These are phyloP conservation scores for Aplocera efformata DNA, from an alignment of 2,888 invertebrate genomes.

Conservation along the genomic window DNA sequence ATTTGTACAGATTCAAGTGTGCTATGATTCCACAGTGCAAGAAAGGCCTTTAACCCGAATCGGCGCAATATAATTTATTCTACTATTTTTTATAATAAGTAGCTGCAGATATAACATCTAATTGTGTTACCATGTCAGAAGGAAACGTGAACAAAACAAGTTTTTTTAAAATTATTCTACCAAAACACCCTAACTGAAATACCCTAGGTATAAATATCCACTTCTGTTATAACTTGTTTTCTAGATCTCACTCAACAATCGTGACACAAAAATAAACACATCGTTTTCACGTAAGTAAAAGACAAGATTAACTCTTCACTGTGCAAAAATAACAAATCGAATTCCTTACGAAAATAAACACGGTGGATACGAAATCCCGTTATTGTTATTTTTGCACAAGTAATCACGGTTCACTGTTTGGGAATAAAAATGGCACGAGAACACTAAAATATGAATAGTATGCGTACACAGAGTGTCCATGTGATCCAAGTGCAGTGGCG, in stretches of 20 bases:
- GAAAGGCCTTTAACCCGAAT: no score
- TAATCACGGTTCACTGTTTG: constrained; percentile 5
- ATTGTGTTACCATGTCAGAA: no score
- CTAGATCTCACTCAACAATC: background rate
- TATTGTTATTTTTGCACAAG: background rate
- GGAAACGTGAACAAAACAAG: no score
- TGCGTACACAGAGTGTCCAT: constrained; percentile 71
- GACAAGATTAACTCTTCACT: background rate
- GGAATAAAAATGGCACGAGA: constrained; percentile 5
- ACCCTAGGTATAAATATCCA: no score
- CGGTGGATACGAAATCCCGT: background rate
- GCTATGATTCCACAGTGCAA: no score
- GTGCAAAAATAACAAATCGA: constrained; percentile 1
- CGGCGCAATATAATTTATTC: no score
- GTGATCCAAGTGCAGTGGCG: constrained; percentile 48
- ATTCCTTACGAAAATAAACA: background rate
- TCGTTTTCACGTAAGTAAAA: background rate
- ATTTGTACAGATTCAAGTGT: no score
- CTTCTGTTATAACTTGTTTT: no score
- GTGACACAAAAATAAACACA: constrained; percentile 5
- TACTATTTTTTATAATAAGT: no score
- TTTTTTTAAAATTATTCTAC: no score
- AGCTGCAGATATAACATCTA: no score
- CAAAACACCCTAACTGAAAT: no score
- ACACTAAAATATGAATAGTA: constrained; percentile 10